phyloP scores from a whole-genome alignment of 2,888 invertebrate genomes.

The Drosophila parthenogenetica region DNA sequence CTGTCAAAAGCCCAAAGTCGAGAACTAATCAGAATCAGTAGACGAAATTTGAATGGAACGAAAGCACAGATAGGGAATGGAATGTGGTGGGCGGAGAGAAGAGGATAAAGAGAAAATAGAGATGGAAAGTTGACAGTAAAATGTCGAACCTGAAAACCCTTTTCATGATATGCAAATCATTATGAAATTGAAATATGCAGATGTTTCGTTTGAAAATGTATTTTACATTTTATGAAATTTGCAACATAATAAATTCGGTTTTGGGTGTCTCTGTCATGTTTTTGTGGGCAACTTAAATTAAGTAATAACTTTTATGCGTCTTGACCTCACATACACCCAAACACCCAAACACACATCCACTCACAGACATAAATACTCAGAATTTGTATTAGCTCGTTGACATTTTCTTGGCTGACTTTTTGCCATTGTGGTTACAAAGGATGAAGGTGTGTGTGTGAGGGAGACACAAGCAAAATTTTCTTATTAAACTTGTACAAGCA shows the following conservation, averaged over 20 bases:
- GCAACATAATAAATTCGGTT: constrained; percentile 72
- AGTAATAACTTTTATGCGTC: constrained; percentile 79
- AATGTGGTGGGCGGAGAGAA: background rate
- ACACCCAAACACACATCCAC: constrained; percentile 24
- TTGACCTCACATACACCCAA: constrained; percentile 63
- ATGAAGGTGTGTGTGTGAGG: constrained; percentile 40
- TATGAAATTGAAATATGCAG: constrained; percentile 79
- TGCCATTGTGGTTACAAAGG: constrained; percentile 69
- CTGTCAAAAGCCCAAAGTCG: constrained; percentile 56
- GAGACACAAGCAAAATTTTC: constrained; percentile 55
- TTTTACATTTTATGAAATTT: constrained; percentile 76
- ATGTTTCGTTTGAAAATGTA: constrained; percentile 72
- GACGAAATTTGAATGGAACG: constrained; percentile 36
- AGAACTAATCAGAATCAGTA: constrained; percentile 60
- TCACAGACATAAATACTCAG: constrained; percentile 19
- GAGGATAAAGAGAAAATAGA: background rate
- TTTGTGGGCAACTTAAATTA: constrained; percentile 72
- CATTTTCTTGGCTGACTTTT: constrained; percentile 67
- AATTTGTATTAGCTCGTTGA: constrained; percentile 69
- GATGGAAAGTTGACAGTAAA: constrained; percentile 40
- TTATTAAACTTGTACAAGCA: constrained; percentile 64
- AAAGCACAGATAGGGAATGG: background rate
- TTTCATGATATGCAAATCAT: constrained; percentile 72
- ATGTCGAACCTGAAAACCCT: constrained; percentile 48
- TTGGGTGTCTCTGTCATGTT: constrained; percentile 45